Percentiles rank a stretch among this genome's conserved stretches.
phyloP scores from a whole-genome alignment of 2,888 invertebrate genomes.

The Polymixis lichenea region DNA sequence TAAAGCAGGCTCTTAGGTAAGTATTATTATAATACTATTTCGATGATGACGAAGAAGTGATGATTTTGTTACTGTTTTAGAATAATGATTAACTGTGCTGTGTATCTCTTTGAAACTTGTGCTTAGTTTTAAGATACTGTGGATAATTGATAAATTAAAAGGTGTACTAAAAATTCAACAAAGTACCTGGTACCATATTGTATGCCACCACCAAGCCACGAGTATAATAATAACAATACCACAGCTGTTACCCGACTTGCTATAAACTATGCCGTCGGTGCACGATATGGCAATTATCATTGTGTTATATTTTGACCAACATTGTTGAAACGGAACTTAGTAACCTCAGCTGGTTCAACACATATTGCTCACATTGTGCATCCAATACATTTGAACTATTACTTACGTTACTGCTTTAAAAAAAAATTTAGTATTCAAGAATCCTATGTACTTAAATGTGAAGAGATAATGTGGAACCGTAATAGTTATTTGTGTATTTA shows the following conservation, averaged over 20 bases:
- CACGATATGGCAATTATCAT: conserved; percentile 65
- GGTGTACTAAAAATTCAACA: background rate
- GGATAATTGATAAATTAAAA: conserved; percentile 18
- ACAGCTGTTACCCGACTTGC: conserved; percentile 41
- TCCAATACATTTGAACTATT: conserved; percentile 72
- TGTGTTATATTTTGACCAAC: conserved; percentile 43
- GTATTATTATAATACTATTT: conserved; percentile 37
- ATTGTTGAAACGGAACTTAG: conserved; percentile 48
- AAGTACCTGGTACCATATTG: conserved; percentile 11
- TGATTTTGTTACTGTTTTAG: background rate
- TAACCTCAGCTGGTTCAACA: conserved; percentile 38
- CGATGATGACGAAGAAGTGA: conserved; percentile 17
- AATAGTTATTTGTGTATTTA: conserved; percentile 15
- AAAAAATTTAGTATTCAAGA: conserved; percentile 6
- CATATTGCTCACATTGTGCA: conserved; percentile 69
- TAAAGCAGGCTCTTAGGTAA: conserved; percentile 53
- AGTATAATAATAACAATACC: conserved; percentile 27
- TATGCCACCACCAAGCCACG: background rate
- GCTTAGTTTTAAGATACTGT: conserved; percentile 39
- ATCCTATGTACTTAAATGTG: conserved; percentile 20
- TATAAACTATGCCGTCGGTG: conserved; percentile 43
- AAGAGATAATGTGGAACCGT: conserved; percentile 12
- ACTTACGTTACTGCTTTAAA: conserved; percentile 57
- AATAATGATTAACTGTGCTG: background rate
- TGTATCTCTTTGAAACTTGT: conserved; percentile 20